Evolutionary conservation across 1,140 invertebrate species (phyloP).

Genomic region (Sitobion miscanthi): DNA sequence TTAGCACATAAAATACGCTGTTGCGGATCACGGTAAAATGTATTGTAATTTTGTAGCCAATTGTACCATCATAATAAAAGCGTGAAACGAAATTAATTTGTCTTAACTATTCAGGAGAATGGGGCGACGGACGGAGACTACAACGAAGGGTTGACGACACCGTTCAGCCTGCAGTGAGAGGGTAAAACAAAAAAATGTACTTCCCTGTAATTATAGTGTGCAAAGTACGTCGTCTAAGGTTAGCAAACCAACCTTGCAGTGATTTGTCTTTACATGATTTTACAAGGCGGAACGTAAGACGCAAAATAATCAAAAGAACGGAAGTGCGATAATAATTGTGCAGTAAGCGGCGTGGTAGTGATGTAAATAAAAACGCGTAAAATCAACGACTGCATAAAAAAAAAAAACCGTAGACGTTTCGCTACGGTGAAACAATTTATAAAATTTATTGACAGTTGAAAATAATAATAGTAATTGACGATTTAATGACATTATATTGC

Average conservation of each 20-base stretch:
- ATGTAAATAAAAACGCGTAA: not conserved
- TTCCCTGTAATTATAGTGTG: not conserved
- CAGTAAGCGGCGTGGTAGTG: not conserved
- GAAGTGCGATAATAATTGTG: not conserved
- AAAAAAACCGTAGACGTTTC: too few species aligned
- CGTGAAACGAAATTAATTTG: not conserved
- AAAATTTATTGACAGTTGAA: not conserved
- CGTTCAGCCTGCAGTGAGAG: too few species aligned
- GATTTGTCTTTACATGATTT: not conserved
- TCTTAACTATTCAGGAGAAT: not conserved
- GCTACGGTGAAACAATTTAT: too few species aligned
- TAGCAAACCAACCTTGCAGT: not conserved
- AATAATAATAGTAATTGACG: not conserved
- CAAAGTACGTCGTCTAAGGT: not conserved
- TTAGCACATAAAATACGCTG: too few species aligned
- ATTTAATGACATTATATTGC: not conserved
- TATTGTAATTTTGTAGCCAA: not conserved
- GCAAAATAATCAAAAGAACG: not conserved
- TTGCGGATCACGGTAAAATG: too few species aligned
- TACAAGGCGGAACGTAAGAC: not conserved
- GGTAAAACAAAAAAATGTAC: not conserved
- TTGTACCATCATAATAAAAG: not conserved
- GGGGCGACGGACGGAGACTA: not conserved
- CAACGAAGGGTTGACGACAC: not conserved
- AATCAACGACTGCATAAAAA: not conserved